phyloP scores from a whole-genome alignment of 35 echinoderm and acorn worm species.

The Ophioderma brevispina region DNA sequence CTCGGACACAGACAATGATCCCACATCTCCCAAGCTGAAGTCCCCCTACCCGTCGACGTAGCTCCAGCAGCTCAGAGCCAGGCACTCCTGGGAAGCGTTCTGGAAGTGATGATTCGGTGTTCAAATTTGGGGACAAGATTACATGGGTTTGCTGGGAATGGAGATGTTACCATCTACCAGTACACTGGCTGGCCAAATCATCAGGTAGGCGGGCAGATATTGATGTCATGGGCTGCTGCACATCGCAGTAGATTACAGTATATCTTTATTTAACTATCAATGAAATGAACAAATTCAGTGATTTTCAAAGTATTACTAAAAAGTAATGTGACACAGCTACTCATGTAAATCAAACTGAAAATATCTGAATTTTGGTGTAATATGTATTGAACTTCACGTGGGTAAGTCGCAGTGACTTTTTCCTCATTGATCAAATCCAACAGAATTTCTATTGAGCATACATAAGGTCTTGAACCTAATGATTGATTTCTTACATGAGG shows the following conservation, averaged over 20 bases:
- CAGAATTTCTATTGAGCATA: no score
- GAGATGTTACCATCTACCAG: background rate
- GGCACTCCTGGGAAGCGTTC: constrained; percentile 56
- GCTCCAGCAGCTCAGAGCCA: constrained; percentile 91
- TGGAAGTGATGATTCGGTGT: constrained; percentile 69
- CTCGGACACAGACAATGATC: constrained; percentile 86
- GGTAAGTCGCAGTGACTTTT: no score
- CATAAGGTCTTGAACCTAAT: no score
- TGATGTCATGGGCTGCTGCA: background rate
- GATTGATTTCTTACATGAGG: no score
- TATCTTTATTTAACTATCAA: no score
- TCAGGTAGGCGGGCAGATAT: background rate
- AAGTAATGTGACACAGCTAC: no score
- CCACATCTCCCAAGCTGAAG: constrained; percentile 84
- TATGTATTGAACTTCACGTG: no score
- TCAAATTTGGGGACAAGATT: constrained; percentile 81
- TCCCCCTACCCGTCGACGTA: constrained; percentile 52
- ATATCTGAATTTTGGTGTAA: no score
- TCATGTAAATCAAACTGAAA: no score
- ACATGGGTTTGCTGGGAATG: background rate
- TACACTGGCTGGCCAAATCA: background rate
- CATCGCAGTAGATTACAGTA: background rate
- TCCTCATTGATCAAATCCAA: no score
- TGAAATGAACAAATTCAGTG: no score
- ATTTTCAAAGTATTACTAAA: no score